Evolutionary conservation across 1,140 invertebrate genomes (phyloP), one percentile per base, ranked within the genome.

Genomic region (Meloidogyne exigua): DNA sequence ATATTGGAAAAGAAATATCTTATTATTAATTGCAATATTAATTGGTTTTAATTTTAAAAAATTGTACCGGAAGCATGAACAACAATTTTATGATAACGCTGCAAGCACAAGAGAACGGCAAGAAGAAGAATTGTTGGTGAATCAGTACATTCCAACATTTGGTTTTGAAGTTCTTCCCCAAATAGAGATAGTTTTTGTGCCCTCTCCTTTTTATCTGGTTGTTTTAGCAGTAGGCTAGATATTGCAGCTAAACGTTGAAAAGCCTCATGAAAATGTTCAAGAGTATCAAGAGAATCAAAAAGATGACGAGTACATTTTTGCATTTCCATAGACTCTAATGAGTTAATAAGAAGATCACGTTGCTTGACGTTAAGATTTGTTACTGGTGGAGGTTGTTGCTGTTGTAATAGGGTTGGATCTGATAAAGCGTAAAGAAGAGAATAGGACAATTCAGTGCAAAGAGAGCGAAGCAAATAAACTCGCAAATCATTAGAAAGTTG

Each of bases 171-270:
- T 42, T 78, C 73, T 7, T 21, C 21, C 13, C 26, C 65, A 68
- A 68, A 68, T 25, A 28, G 26, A 44, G 36, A n/a, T 26, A 32
- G 11, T 15, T 15, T 39, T 74, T 68, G 26, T 5, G n/a, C n/a
- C 49, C 76, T 68, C 12, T 62, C 64, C 18, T 23, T 80, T 83
- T 84, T 81, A 70, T 81, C 80, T 18, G 80, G 80, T 18, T 79
- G 78, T 65, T 71, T 42, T 11, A 81, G 18, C 2, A 81, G 39
- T 42, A 84, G 39, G 13, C 81, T 80, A 23, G 44, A 72, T 15
- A 39, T 44, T 36, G 25, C 28, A 25, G 44, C 18, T 12, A 81
- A 65, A n/a, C 62, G 36, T 28, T 62, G 42, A 15, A 83, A 80
- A 15, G 80, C 65, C 18, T 81, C 80, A 36, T 81, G 80, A 66